Evolutionary conservation across 2,888 invertebrate genomes (phyloP).

Genomic region (Microctonus brassicae): DNA sequence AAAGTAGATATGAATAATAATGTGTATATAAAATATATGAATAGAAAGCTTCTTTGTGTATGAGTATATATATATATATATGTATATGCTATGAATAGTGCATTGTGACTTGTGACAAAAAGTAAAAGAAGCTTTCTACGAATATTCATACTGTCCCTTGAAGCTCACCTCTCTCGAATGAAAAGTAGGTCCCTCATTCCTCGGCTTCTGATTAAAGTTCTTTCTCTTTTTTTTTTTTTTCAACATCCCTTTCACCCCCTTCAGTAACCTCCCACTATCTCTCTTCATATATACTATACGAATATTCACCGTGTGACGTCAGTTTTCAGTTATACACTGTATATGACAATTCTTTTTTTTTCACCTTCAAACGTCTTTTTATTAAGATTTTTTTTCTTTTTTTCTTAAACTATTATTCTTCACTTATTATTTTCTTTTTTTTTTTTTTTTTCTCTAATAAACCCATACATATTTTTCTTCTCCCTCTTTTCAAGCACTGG

Average conservation of each 20-base stretch:
- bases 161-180: conserved; percentile 31
- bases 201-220: conserved; percentile 44
- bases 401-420: background rate
- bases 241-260: conserved; percentile 1
- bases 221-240: conserved; percentile 21
- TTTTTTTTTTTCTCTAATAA: too few species aligned
- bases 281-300: conserved; percentile 1
- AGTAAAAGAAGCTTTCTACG: background rate
- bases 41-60: too few species aligned
- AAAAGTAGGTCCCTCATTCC: conserved; percentile 53
- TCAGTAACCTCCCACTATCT: background rate
- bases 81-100: background rate
- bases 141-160: conserved; percentile 4
- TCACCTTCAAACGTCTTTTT: too few species aligned
- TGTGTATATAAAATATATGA: too few species aligned
- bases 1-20: background rate
- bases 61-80: too few species aligned
- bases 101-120: conserved; percentile 10
- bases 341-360: background rate
- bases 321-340: background rate
- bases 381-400: too few species aligned
- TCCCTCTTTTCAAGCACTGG: too few species aligned
- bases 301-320: conserved; percentile 1
- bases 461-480: too few species aligned
- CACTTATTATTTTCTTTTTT: too few species aligned